phyloP scores from a whole-genome alignment of 2,797 vertebrate genomes.

The Enteromius radiatus region DNA sequence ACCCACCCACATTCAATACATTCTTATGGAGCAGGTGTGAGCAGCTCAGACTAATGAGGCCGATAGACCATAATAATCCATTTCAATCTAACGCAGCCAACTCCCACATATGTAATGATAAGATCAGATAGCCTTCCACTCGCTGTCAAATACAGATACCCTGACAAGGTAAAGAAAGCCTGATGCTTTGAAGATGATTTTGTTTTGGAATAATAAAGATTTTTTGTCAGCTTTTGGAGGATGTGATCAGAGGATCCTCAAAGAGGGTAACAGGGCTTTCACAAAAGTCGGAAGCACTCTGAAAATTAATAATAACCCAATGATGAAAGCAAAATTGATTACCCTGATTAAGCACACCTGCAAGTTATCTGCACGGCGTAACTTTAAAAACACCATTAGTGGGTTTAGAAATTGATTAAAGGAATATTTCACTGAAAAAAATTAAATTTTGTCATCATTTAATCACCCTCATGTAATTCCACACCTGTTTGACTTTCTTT shows the following conservation, averaged over 20 bases:
- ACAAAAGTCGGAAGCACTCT: constrained; percentile 26
- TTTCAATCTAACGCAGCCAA: constrained; percentile 11
- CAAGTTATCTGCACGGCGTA: background rate
- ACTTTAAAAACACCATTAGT: constrained; percentile 19
- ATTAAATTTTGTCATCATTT: background rate
- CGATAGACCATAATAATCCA: constrained; percentile 39
- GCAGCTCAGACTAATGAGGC: constrained; percentile 24
- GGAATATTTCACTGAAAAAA: background rate
- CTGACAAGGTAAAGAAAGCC: constrained; percentile 28
- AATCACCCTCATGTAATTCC: background rate
- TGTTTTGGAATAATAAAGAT: constrained; percentile 30
- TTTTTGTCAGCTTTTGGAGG: constrained; percentile 29
- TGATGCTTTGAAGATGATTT: constrained; percentile 30
- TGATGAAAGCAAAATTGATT: constrained; percentile 41
- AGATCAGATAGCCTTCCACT: constrained; percentile 50
- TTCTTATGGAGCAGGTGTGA: constrained; percentile 49
- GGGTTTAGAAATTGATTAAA: constrained; percentile 17
- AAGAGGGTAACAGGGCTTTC: constrained; percentile 34
- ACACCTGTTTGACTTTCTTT: background rate
- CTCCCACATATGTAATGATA: constrained; percentile 47
- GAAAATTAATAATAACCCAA: constrained; percentile 33
- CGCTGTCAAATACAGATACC: constrained; percentile 31
- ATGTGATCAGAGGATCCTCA: constrained; percentile 43
- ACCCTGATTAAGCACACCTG: constrained; percentile 39
- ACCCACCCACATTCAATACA: constrained; percentile 5